Percentiles rank a stretch among this genome's conserved stretches.
Evolutionary conservation across 2,888 invertebrate species (phyloP).

Genomic region (Clusia tigrina): DNA sequence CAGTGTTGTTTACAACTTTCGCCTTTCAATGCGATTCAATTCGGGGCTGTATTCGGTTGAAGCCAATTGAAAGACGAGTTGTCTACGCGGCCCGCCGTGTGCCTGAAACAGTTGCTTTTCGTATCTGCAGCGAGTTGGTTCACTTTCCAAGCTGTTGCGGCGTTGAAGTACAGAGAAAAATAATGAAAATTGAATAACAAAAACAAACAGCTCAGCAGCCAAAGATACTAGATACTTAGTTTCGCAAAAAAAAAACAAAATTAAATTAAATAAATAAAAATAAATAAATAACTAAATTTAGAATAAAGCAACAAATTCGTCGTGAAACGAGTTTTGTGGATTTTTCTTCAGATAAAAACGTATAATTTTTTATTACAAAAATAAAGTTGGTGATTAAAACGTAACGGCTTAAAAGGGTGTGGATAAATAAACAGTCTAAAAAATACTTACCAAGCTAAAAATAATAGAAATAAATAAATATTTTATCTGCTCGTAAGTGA

Average conservation of each 20-base stretch:
- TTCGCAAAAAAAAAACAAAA: conserved; percentile 26
- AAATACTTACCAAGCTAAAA: too few relatives aligned
- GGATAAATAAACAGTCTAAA: too few relatives aligned
- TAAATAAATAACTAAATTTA: conserved; percentile 11
- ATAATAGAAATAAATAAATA: too few relatives aligned
- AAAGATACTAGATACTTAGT: background rate
- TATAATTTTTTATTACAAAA: too few relatives aligned
- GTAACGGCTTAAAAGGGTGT: too few relatives aligned
- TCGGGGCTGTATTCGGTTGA: conserved; percentile 23
- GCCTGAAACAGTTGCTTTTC: conserved; percentile 39
- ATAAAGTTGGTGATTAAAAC: too few relatives aligned
- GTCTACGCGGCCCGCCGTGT: background rate
- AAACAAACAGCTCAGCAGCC: conserved; percentile 22
- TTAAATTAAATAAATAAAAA: conserved; percentile 31
- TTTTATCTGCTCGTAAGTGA: too few relatives aligned
- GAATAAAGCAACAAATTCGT: too few relatives aligned
- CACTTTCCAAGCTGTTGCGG: conserved; percentile 18
- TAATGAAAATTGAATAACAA: conserved; percentile 36
- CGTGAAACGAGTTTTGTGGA: too few relatives aligned
- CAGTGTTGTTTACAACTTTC: conserved; percentile 2
- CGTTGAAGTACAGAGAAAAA: conserved; percentile 26
- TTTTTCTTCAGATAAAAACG: too few relatives aligned
- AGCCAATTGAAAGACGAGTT: too few relatives aligned
- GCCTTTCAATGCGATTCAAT: conserved; percentile 26
- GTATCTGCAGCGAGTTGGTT: conserved; percentile 51